Evolutionary conservation across 2,113 vertebrate genomes (phyloP).

Genomic region (Pleuronectes platessa): DNA sequence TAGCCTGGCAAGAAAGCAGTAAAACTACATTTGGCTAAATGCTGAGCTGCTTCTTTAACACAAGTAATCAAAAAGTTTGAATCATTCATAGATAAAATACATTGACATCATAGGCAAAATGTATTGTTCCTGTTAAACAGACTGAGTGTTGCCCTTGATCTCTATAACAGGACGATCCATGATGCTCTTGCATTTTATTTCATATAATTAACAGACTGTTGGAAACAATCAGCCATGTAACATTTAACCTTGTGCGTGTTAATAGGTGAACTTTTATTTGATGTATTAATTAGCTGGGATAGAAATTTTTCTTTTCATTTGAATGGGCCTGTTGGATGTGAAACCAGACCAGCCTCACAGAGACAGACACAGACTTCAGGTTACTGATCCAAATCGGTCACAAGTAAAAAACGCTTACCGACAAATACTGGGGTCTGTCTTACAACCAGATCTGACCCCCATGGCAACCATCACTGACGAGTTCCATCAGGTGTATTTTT

Average conservation of each 20-base stretch:
- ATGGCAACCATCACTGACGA: background rate
- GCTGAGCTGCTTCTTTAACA: background rate
- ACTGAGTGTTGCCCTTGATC: background rate
- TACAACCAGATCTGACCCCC: too few species aligned
- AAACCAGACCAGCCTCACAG: background rate
- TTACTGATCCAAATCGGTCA: constrained; percentile 8
- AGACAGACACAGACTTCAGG: background rate
- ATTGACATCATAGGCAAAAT: background rate
- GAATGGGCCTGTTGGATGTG: constrained; percentile 1
- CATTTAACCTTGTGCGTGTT: constrained; percentile 14
- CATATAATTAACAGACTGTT: background rate
- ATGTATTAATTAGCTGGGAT: constrained; percentile 16
- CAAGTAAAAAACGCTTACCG: background rate
- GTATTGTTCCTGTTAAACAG: background rate
- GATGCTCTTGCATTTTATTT: background rate
- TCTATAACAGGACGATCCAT: background rate
- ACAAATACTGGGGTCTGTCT: background rate
- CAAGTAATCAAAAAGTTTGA: too few species aligned
- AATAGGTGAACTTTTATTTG: constrained; percentile 5
- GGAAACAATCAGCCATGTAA: constrained; percentile 4
- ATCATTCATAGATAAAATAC: background rate
- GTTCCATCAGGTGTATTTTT: too few species aligned
- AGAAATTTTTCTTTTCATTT: background rate
- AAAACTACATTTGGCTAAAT: too few species aligned
- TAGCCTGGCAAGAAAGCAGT: too few species aligned